These are phyloP conservation scores for Gortyna flavago DNA, from an alignment of 2,888 invertebrate genomes.

Conservation along the genomic window DNA sequence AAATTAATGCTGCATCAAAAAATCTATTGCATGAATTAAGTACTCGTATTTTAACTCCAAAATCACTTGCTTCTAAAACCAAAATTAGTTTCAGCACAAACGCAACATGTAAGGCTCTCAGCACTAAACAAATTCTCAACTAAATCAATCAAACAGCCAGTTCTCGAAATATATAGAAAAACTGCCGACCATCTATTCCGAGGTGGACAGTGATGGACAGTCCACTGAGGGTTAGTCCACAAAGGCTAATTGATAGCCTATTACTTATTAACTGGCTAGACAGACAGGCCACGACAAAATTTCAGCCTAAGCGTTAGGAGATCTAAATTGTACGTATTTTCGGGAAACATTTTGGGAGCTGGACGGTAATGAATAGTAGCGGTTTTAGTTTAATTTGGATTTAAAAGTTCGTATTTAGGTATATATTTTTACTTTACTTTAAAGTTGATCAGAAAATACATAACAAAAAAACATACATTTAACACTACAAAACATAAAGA, in stretches of 20 bases:
- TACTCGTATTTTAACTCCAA: background rate
- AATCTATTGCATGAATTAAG: background rate
- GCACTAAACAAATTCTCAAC: background rate
- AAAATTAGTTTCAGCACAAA: background rate
- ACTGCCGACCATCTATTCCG: conserved; percentile 16
- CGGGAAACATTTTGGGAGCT: background rate
- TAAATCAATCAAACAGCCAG: background rate
- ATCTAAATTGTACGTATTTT: conserved; percentile 34
- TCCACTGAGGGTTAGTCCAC: conserved; percentile 27
- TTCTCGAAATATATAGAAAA: conserved; percentile 32
- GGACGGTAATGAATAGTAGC: background rate
- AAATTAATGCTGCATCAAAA: background rate
- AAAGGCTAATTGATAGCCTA: conserved; percentile 44
- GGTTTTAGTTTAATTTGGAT: background rate
- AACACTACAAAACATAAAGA: too few relatives aligned
- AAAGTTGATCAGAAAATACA: too few relatives aligned
- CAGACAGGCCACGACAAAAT: conserved; percentile 23
- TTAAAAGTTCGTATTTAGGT: too few relatives aligned
- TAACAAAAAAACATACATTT: too few relatives aligned
- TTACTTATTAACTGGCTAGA: conserved; percentile 58
- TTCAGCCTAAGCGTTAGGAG: conserved; percentile 10
- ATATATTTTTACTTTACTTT: too few relatives aligned
- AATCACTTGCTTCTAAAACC: background rate
- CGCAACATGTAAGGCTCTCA: background rate
- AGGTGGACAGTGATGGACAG: conserved; percentile 43